These are phyloP conservation scores for Loripinus fragilis DNA, from an alignment of 2,888 invertebrate genomes.

Conservation along the genomic window DNA sequence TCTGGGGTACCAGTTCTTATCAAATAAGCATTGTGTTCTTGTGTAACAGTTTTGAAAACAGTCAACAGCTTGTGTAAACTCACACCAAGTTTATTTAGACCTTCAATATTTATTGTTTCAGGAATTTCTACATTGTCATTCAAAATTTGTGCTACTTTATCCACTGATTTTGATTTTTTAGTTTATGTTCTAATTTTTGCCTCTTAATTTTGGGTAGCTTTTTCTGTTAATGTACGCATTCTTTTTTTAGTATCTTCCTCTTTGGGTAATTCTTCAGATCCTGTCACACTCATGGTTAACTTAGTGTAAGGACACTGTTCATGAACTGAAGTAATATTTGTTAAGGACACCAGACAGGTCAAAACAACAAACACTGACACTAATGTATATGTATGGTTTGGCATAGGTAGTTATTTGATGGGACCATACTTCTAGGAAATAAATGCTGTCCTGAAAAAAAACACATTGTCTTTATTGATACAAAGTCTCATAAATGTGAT, in stretches of 20 bases:
- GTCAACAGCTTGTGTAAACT: neutral
- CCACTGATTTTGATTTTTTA: neutral
- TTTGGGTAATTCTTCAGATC: neutral
- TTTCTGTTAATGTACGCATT: constrained; percentile 1
- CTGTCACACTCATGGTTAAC: neutral
- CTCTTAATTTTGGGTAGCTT: neutral
- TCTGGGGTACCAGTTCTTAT: neutral
- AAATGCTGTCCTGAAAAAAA: neutral
- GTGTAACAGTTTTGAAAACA: neutral
- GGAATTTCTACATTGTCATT: neutral
- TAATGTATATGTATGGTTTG: neutral
- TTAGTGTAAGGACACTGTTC: neutral
- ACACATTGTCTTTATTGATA: neutral
- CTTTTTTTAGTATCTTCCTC: neutral
- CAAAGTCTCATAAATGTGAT: neutral
- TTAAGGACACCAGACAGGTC: neutral
- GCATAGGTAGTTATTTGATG: neutral
- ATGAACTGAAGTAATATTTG: neutral
- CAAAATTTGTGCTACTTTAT: neutral
- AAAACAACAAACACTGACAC: constrained; percentile 4
- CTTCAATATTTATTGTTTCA: neutral
- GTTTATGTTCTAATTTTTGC: neutral
- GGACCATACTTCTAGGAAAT: neutral
- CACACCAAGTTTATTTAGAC: neutral
- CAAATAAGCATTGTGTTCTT: neutral